Conservation (phyloP, 2,888 invertebrate genomes). For the Melinaea menophilus region DNA sequence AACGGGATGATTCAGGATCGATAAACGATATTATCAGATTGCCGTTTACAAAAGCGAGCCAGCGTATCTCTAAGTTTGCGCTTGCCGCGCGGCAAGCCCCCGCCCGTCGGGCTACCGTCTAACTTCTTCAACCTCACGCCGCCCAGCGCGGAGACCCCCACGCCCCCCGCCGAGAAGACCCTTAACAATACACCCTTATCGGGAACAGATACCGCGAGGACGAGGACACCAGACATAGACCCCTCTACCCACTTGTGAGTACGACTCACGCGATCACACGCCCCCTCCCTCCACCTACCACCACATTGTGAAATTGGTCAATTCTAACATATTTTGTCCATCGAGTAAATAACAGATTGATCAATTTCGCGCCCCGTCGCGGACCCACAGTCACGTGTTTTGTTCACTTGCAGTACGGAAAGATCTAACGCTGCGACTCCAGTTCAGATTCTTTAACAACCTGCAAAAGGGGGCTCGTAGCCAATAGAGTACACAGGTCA, state of each 20-base stretch:
- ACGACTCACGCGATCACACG: constrained; percentile 49
- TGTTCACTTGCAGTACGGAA: constrained; percentile 92
- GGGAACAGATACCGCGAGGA: constrained; percentile 47
- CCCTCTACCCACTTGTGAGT: constrained; percentile 77
- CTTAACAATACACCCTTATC: constrained; percentile 33
- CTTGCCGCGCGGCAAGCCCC: constrained; percentile 66
- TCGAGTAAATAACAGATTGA: constrained; percentile 16
- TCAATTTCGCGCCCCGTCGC: constrained; percentile 29
- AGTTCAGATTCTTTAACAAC: constrained; percentile 97
- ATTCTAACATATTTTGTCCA: constrained; percentile 10
- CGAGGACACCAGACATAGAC: constrained; percentile 61
- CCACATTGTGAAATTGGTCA: constrained; percentile 34
- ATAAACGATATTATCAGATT: constrained; percentile 62
- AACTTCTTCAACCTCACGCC: constrained; percentile 69
- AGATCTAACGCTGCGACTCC: constrained; percentile 96
- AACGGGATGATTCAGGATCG: constrained; percentile 19
- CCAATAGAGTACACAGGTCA: constrained; percentile 80
- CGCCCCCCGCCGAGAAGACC: constrained; percentile 51
- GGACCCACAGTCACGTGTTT: constrained; percentile 56
- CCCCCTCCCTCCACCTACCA: constrained; percentile 43
- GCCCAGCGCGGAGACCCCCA: constrained; percentile 66
- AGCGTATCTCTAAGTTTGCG: constrained; percentile 67
- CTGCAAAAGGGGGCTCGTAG: constrained; percentile 92
- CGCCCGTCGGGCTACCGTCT: constrained; percentile 60
- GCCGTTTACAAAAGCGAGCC: constrained; percentile 69